Base-by-base conservation (phyloP, 2,113 vertebrate species). In the Physeter macrocephalus region DNA sequence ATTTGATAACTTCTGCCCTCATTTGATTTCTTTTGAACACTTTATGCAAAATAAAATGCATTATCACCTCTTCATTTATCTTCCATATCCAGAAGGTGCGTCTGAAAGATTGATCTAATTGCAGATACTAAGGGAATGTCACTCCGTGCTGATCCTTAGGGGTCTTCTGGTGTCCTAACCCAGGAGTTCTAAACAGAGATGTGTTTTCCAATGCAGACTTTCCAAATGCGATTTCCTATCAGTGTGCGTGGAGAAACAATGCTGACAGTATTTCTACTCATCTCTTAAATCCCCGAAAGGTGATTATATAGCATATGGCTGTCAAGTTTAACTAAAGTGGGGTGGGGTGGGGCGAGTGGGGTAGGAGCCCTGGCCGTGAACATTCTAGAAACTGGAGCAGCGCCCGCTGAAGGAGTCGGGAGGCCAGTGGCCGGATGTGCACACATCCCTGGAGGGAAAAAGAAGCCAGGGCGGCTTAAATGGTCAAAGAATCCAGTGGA, bases 401-500 rank as follows among this genome's bases (percentile, higher is more conserved):
- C 29, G 69, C 94, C 77, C 88, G 92, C 93, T 34, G 9, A 57
- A 93, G 88, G 77, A 96, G 74, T 78, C 57, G 27, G 83, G 88
- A 97, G 86, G 20, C 2, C 41, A 8, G 39, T 59, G 49, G 39
- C 81, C 61, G 59, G 34, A 92, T 96, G 20, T 6, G 31, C 64
- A 20, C 59, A 52, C 90, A 85, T 95, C 74, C 95, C 66, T 46
- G 57, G 83, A 71, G 94, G 69, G 27, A 27, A 81, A 5, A 0
- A 9, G 69, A 84, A 92, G 87, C 92, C 67, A 95, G 95, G 92
- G 52, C 49, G 7, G 11, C 0, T 27, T 66, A 77, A 95, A 83
- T 1, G 80, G 62, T 97, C 93, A 86, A 95, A 97, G 97, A 98
- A 96, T 74, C 43, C 46, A 97, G 92, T n/a, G 15, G 67, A 69